Base-by-base conservation (phyloP, 2,888 invertebrate genomes). In the Tetrapedia diversipes region DNA sequence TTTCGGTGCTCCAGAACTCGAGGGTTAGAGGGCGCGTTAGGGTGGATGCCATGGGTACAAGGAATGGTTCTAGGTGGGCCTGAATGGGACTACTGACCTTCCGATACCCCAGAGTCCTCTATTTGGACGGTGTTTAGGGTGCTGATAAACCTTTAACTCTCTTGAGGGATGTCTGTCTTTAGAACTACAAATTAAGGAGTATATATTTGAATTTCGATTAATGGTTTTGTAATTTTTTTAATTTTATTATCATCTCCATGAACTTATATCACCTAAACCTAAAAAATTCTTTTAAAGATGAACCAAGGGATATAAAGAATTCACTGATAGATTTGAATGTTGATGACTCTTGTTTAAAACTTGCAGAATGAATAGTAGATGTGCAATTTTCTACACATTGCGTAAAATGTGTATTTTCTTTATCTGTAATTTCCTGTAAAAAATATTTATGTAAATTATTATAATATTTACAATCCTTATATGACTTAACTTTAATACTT, bases 251-350 rank as follows among this genome's bases (percentile, higher is more conserved):
- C 29, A 45, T 27, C 1, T 27, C n/a, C 14, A 51, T 39, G 22
- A 14, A 59, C 60, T 6, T 53, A 10, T 29, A 19, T 66, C 74
- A 84, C 47, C 76, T 73, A 51, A 84, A 83, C 34, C 41, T 74
- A 41, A 86, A 86, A n/a, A 87, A 24, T 45, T 77, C 68, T 70
- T 66, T 80, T 45, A 86, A 68, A 0, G 86, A 81, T 32, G 81
- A 70, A 19, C 87, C 73, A 39, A 86, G 34, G 6, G 67, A 77
- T 7, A 66, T 41, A 24, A 86, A 80, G 29, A 87, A 84, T 37
- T 77, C 64, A 22, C 66, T 49, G 10, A 86, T 67, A 29, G 66
- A 60, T 67, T 75, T 71, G 4, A 81, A 64, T 2, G 64, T 67
- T 10, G 80, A 68, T 7, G 79, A 45, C 16, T 76, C 45, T 57